Evolutionary conservation across 2,797 vertebrate genomes (phyloP), one percentile per base, ranked within the genome.

Genomic region (Tapera naevia): DNA sequence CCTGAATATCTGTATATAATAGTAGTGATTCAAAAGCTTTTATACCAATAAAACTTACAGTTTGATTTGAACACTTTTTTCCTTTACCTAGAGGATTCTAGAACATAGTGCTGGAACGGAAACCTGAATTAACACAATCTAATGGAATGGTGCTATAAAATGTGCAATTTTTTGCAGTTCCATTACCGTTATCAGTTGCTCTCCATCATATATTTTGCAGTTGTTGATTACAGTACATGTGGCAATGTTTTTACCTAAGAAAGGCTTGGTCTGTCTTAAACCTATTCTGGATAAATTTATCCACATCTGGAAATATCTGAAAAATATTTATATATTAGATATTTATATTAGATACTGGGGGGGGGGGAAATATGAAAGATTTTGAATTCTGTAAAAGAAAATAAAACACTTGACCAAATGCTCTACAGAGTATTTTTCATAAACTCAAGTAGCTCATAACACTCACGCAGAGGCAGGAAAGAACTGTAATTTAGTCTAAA

Each of bases 1-100:
- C 33, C 5, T 3, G 53, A 80, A 80, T 19, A 87, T 75, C 76
- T 93, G 79, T 80, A 76, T 53, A 75, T 79, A 95, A 89, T 6
- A 89, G 84, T 27, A 96, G 89, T 45, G 72, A 88, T 86, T 91
- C 78, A 92, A 95, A 93, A 35, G 67, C 58, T 74, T 92, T 95
- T 80, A 85, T 66, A 69, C 23, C 80, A 91, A 89, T 86, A 95
- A 94, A 93, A 69, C 30, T n/a, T 80, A 65, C 11, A 51, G 46
- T 86, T 94, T 76, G 54, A 76, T 60, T 72, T 72, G 23, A 83
- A 79, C n/a, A 73, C 21, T 70, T 73, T 89, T 88, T n/a, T 53
- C 48, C 86, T 71, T 86, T n/a, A 85, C 45, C 41, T 65, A 79
- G 16, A 90, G 28, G 24, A 91, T 65, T 75, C 67, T 86, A 76